Evolutionary conservation across 2,797 vertebrate genomes (phyloP).

Genomic region (Eurystomus glaucurus): DNA sequence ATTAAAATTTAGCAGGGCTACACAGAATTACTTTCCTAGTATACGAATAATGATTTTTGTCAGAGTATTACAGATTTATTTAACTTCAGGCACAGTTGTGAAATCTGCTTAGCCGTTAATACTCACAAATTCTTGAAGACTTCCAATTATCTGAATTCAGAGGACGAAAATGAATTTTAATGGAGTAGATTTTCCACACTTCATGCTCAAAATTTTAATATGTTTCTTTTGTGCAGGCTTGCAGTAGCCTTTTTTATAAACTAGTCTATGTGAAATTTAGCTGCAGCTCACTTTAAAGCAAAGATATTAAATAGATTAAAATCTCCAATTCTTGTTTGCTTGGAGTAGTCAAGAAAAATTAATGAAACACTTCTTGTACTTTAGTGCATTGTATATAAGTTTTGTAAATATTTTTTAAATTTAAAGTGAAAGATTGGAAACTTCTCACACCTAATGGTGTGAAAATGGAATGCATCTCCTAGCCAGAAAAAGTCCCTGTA

Average conservation of each 20-base stretch:
- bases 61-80: not conserved
- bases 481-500: not conserved
- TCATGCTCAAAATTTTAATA: not conserved
- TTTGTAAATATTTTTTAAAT: not conserved
- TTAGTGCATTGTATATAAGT: not conserved
- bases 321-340: not conserved
- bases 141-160: constrained; percentile 49
- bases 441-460: not conserved
- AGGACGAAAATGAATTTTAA: constrained; percentile 39
- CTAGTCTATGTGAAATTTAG: not conserved
- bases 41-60: not conserved
- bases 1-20: not conserved
- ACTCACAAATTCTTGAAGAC: constrained; percentile 31
- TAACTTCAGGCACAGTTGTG: not conserved
- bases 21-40: not conserved
- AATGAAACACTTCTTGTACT: not conserved
- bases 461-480: not conserved
- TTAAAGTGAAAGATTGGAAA: not conserved
- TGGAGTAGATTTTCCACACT: not conserved
- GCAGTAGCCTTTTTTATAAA: not conserved
- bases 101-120: constrained; percentile 28
- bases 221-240: not conserved
- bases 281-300: not conserved
- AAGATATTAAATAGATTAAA: not conserved
- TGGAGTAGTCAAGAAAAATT: not conserved